Evolutionary conservation across 2,113 vertebrate species (phyloP).

Genomic region (Galeopterus variegatus): DNA sequence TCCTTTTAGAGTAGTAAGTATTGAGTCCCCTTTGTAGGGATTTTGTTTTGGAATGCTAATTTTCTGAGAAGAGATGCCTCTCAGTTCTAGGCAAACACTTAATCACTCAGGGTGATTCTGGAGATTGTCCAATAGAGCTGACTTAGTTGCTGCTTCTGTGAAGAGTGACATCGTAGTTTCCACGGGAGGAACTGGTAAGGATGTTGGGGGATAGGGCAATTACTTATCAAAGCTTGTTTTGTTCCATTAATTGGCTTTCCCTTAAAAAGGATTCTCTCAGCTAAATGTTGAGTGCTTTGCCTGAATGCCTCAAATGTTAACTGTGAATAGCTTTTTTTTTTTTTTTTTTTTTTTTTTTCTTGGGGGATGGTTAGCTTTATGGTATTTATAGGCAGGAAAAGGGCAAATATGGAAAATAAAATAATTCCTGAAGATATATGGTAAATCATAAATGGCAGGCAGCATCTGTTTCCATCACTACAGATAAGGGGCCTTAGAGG

Average conservation of each 20-base stretch:
- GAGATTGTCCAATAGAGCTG: not conserved
- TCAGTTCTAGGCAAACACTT: constrained; percentile 25
- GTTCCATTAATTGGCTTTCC: constrained; percentile 27
- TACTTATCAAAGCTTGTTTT: constrained; percentile 61
- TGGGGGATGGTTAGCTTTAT: not conserved
- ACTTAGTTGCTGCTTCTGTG: constrained; percentile 43
- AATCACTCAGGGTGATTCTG: not conserved
- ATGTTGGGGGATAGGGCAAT: not conserved
- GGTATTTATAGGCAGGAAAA: not conserved
- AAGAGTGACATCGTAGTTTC: constrained; percentile 45
- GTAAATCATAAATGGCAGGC: constrained; percentile 2
- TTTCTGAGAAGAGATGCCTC: constrained; percentile 62
- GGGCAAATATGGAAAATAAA: constrained; percentile 1
- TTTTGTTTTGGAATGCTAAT: constrained; percentile 61
- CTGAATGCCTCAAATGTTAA: constrained; percentile 18
- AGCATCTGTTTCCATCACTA: not conserved
- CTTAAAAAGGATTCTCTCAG: constrained; percentile 31
- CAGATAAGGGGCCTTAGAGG: not conserved
- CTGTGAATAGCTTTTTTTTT: constrained; percentile 16
- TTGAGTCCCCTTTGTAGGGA: not conserved
- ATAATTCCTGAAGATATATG: not conserved
- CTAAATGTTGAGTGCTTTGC: constrained; percentile 40
- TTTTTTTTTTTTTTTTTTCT: too few species aligned
- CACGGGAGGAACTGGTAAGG: not conserved
- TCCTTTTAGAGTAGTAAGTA: not conserved